phyloP scores from a whole-genome alignment of 1,140 invertebrate species.

The Drosophila arizonae region DNA sequence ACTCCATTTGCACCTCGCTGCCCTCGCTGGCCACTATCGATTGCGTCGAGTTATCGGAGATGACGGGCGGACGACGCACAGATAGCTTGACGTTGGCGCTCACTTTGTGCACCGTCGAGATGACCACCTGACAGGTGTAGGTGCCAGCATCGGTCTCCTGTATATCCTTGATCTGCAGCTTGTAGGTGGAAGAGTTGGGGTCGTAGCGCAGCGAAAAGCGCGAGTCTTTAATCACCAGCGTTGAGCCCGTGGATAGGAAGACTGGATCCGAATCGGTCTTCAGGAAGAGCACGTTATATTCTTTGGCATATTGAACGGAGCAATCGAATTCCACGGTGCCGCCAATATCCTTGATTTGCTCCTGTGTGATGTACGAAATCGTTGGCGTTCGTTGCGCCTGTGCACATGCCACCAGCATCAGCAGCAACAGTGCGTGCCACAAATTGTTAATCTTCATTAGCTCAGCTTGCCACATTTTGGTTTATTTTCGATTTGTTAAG shows the following conservation, averaged over 20 bases:
- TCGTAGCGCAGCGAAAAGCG: conserved; percentile 93
- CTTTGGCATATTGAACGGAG: conserved; percentile 93
- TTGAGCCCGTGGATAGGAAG: conserved; percentile 89
- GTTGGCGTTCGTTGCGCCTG: conserved; percentile 91
- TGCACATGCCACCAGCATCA: conserved; percentile 44
- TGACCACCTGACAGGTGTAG: conserved; percentile 94
- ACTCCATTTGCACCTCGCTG: conserved; percentile 91
- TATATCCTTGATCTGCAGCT: conserved; percentile 95
- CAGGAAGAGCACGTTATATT: conserved; percentile 93
- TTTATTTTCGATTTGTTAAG: conserved; percentile 1
- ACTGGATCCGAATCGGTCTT: conserved; percentile 84
- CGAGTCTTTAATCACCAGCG: conserved; percentile 92
- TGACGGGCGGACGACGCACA: conserved; percentile 93
- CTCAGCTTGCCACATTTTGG: conserved; percentile 50
- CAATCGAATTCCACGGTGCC: conserved; percentile 93
- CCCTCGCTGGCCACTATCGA: conserved; percentile 92
- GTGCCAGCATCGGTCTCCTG: conserved; percentile 96
- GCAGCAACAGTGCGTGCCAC: conserved; percentile 28
- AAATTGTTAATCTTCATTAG: conserved; percentile 32
- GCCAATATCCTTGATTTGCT: conserved; percentile 95
- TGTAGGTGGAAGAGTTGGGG: conserved; percentile 90
- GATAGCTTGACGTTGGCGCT: conserved; percentile 92
- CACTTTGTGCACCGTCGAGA: conserved; percentile 90
- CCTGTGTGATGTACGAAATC: conserved; percentile 95
- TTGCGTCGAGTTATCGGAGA: conserved; percentile 95